Evolutionary conservation across 2,888 invertebrate genomes (phyloP), one percentile per base, ranked within the genome.

Genomic region (Hypena proboscidalis): DNA sequence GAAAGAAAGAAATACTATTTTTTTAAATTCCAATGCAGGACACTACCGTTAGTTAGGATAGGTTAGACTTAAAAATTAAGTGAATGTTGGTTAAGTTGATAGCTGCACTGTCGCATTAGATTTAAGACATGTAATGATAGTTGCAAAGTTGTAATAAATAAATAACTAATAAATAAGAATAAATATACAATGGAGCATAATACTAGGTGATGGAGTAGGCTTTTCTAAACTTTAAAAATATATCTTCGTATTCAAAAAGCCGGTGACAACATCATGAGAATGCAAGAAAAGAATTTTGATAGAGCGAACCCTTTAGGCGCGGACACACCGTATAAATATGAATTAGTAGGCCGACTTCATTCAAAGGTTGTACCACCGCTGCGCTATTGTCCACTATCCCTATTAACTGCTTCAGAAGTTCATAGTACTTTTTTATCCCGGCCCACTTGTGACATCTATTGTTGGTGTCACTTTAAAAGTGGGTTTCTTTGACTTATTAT

Each of bases 401-500:
- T 87, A 89, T 88, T 85, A 89, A 90, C 89, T 90, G 85, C 80
- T 83, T 77, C 89, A 88, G 90, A 85, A 90, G 90, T 90, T 88
- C 85, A 89, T 90, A 84, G 80, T 69, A 50, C n/a, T 84, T 85
- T 85, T 85, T 83, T 82, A 68, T 74, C 62, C 41, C 61, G 61
- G 69, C 67, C 72, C 62, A 54, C 52, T 68, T 70, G 71, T 59
- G 80, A 83, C 79, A 78, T 67, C 77, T 70, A 74, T 84, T 84
- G 81, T 83, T 64, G 41, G 32, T 44, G 53, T 62, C 58, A 64
- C 58, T 77, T n/a, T 66, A 66, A 67, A 69, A 77, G 76, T 80
- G 74, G 71, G 73, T 73, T 72, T 65, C 68, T 74, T 71, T 71
- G 61, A 62, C 41, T 67, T 71, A 77, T 76, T 77, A 74, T 78